Conservation (phyloP, 2,797 vertebrate genomes). For the Semotilus atromaculatus region DNA sequence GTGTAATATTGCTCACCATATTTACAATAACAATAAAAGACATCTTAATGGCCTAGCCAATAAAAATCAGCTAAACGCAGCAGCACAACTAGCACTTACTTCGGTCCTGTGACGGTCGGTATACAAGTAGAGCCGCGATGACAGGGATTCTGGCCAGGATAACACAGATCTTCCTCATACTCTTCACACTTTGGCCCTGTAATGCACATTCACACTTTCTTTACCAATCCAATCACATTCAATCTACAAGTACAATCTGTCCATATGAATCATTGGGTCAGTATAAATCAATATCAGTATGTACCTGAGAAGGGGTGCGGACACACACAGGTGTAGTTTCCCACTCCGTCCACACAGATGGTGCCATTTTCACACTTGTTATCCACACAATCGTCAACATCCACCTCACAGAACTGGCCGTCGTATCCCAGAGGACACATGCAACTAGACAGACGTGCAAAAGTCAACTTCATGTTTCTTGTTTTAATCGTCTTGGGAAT, state of each 20-base stretch:
- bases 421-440: slow-evolving; percentile 86
- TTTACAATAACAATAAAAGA: background rate
- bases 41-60: background rate
- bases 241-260: background rate
- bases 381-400: slow-evolving; percentile 86
- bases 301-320: slow-evolving; percentile 86
- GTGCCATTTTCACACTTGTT: slow-evolving; percentile 90
- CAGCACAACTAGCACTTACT: slow-evolving; percentile 73
- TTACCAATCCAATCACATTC: background rate
- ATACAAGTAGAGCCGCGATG: slow-evolving; percentile 88
- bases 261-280: background rate
- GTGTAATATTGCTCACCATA: background rate
- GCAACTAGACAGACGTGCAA: slow-evolving; percentile 76
- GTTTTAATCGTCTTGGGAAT: background rate
- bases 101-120: slow-evolving; percentile 86
- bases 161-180: slow-evolving; percentile 84
- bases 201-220: background rate
- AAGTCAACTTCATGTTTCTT: background rate
- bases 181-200: slow-evolving; percentile 92
- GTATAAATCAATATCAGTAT: background rate
- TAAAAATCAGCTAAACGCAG: background rate
- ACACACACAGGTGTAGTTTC: slow-evolving; percentile 92
- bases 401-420: slow-evolving; percentile 81
- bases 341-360: slow-evolving; percentile 85
- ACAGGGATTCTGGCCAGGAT: slow-evolving; percentile 86